A percentile compares a stretch with the other conserved stretches of the same genome.
These are phyloP conservation scores for Poecile atricapillus DNA, from an alignment of 2,113 vertebrate species.

Conservation along the genomic window DNA sequence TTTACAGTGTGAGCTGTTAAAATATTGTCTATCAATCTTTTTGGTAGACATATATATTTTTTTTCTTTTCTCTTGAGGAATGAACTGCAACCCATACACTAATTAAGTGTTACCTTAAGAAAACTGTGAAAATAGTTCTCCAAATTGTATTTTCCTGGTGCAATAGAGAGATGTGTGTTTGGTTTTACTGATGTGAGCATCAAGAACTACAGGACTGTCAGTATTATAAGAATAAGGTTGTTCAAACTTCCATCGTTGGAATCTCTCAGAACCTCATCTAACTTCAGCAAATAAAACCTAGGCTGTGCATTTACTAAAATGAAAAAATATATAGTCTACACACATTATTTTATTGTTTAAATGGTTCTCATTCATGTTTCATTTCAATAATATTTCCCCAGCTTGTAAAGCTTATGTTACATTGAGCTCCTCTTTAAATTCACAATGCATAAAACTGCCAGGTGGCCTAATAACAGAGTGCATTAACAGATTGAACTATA, in stretches of 20 bases:
- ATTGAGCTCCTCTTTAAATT: slow-evolving; percentile 84
- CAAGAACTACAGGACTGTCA: slow-evolving; percentile 35
- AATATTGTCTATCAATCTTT: not conserved
- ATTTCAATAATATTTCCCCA: slow-evolving; percentile 85
- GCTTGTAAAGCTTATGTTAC: slow-evolving; percentile 85
- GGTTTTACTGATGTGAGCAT: slow-evolving; percentile 1
- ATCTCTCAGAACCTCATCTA: slow-evolving; percentile 61
- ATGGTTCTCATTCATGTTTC: slow-evolving; percentile 82
- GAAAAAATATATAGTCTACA: slow-evolving; percentile 78
- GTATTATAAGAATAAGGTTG: slow-evolving; percentile 34
- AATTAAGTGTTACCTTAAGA: not conserved
- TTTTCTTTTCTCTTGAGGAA: not conserved
- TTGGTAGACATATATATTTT: not conserved
- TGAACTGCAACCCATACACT: not conserved
- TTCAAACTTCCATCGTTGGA: slow-evolving; percentile 54
- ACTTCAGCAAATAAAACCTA: slow-evolving; percentile 71
- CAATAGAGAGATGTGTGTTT: slow-evolving; percentile 18
- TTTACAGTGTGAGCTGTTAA: not conserved
- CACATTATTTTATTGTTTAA: slow-evolving; percentile 83
- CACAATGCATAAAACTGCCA: slow-evolving; percentile 86
- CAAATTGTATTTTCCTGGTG: not conserved
- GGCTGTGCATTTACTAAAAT: slow-evolving; percentile 70
- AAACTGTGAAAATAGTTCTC: not conserved
- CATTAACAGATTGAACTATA: slow-evolving; percentile 86
- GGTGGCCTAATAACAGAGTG: slow-evolving; percentile 83